Evolutionary conservation across 2,888 invertebrate genomes (phyloP).

Genomic region (Papilio demoleus): DNA sequence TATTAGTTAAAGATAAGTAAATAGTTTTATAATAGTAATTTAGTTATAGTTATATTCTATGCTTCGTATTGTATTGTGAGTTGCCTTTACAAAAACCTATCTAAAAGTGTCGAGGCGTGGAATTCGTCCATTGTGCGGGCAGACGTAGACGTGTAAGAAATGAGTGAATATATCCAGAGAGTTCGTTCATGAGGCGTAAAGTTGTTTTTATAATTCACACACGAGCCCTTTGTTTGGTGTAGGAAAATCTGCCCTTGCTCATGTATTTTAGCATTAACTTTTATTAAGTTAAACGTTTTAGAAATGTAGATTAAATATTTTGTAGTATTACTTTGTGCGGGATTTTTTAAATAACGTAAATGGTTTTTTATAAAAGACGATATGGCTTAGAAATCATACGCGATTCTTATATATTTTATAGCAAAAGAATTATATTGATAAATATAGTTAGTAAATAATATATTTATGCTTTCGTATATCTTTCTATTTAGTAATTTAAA

Average conservation of each 20-base stretch:
- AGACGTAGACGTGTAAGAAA: slow-evolving; percentile 35
- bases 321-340: background rate
- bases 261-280: background rate
- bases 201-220: slow-evolving; percentile 40
- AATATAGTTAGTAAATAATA: background rate
- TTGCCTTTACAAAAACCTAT: slow-evolving; percentile 20
- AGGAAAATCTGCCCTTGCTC: slow-evolving; percentile 29
- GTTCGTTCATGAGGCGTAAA: slow-evolving; percentile 31
- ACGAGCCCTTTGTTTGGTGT: slow-evolving; percentile 38
- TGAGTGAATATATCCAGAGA: slow-evolving; percentile 32
- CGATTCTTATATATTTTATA: too few relatives aligned
- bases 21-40: background rate
- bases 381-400: background rate
- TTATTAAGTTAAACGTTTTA: background rate
- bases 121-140: slow-evolving; percentile 36
- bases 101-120: slow-evolving; percentile 31
- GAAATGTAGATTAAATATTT: background rate
- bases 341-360: too few relatives aligned
- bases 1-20: too few relatives aligned
- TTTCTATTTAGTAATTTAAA: too few relatives aligned
- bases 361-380: background rate
- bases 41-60: background rate
- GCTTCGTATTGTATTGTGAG: background rate
- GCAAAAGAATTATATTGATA: background rate
- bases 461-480: background rate